phyloP scores from a whole-genome alignment of 1,140 invertebrate genomes.

The Lineus longissimus region DNA sequence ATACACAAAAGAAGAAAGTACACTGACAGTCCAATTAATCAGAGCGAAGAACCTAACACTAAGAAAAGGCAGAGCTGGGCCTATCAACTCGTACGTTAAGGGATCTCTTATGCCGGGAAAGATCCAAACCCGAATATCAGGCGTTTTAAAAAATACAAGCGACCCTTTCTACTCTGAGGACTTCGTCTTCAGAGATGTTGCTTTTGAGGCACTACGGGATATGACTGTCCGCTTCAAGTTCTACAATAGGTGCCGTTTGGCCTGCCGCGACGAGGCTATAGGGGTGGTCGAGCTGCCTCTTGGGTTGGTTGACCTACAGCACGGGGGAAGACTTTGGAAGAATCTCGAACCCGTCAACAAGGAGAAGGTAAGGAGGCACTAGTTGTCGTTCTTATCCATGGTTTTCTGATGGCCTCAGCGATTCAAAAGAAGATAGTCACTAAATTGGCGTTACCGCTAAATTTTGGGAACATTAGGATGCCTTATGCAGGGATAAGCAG shows the following conservation, averaged over 20 bases:
- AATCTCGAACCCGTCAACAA: constrained; percentile 39
- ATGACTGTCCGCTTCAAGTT: constrained; percentile 37
- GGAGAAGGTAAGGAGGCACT: constrained; percentile 37
- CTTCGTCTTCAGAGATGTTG: constrained; percentile 39
- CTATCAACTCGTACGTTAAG: constrained; percentile 33
- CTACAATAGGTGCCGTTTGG: constrained; percentile 36
- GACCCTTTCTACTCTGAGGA: constrained; percentile 41
- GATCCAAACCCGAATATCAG: constrained; percentile 39
- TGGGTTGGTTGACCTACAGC: constrained; percentile 39
- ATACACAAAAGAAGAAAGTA: too few relatives aligned
- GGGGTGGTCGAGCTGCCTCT: constrained; percentile 42
- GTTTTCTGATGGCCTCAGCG: too few relatives aligned
- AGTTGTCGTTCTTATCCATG: too few relatives aligned
- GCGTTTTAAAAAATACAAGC: constrained; percentile 37
- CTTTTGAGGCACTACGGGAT: constrained; percentile 31
- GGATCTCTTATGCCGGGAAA: constrained; percentile 44
- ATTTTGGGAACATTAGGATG: too few relatives aligned
- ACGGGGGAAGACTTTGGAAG: constrained; percentile 48
- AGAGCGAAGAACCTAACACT: constrained; percentile 39
- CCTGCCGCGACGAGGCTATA: constrained; percentile 37
- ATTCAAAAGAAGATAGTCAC: too few relatives aligned
- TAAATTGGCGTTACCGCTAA: too few relatives aligned
- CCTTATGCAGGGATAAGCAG: too few relatives aligned
- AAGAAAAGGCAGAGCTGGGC: constrained; percentile 17
- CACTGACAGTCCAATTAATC: too few relatives aligned